Evolutionary conservation across 2,888 invertebrate genomes (phyloP).

Genomic region (Trissonchulus sp.): DNA sequence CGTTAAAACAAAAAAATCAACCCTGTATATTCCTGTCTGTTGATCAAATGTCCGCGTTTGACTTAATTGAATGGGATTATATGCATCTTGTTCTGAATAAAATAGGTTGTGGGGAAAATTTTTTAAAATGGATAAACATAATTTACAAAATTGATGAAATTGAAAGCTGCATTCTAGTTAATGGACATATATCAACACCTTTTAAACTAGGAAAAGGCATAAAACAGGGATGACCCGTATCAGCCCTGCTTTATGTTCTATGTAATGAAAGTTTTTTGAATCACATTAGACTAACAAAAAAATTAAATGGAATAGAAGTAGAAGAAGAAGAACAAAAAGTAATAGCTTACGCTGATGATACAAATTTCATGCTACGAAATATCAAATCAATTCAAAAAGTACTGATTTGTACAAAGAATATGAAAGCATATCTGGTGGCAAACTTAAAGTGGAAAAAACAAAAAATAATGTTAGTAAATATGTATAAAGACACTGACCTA

Average conservation of each 20-base stretch:
- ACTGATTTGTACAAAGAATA: neutral
- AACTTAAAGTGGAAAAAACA: constrained; percentile 16
- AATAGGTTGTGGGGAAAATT: neutral
- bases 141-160: neutral
- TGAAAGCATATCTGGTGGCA: neutral
- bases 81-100: neutral
- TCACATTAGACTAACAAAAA: neutral
- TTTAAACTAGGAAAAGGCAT: constrained; percentile 12
- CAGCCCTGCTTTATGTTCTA: constrained; percentile 7
- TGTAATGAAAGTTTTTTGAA: constrained; percentile 15
- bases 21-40: neutral
- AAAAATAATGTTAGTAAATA: neutral
- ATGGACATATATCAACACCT: neutral
- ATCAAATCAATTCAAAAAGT: neutral
- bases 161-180: neutral
- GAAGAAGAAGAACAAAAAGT: constrained; percentile 9
- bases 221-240: constrained; percentile 6
- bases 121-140: constrained; percentile 7
- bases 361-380: neutral
- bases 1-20: neutral
- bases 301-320: neutral
- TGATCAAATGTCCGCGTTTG: constrained; percentile 20
- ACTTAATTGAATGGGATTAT: constrained; percentile 12
- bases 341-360: constrained; percentile 16
- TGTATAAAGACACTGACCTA: neutral